Evolutionary conservation across 2,797 vertebrate species (phyloP).

Genomic region (Parauchenoglanis punctatus): DNA sequence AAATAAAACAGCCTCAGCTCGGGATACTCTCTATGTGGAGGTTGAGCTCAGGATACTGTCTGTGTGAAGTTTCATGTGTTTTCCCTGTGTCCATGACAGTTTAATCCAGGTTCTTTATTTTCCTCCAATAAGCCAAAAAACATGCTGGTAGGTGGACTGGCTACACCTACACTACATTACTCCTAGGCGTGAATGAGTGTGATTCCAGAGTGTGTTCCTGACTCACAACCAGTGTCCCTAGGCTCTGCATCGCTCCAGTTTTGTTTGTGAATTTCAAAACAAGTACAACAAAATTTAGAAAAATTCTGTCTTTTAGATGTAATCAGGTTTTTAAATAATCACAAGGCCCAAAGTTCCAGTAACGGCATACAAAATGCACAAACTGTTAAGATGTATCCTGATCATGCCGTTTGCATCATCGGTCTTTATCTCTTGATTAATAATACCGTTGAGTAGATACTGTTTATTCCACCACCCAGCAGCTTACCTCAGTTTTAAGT

Average conservation of each 20-base stretch:
- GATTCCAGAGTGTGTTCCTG: neutral
- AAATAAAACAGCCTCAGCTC: neutral
- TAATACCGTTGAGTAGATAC: neutral
- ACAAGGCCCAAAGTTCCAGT: neutral
- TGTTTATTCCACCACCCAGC: conserved; percentile 17
- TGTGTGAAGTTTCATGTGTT: neutral
- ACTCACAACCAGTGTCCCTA: neutral
- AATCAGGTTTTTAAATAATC: neutral
- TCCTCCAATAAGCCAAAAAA: neutral
- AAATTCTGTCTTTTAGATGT: neutral
- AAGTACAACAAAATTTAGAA: neutral
- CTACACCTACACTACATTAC: neutral
- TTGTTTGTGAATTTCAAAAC: neutral
- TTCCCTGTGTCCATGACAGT: neutral
- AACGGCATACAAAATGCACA: neutral
- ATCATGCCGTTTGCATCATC: neutral
- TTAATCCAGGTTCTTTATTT: neutral
- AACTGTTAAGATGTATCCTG: neutral
- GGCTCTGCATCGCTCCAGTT: neutral
- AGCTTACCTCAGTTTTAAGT: conserved; percentile 1
- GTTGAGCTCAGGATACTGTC: neutral
- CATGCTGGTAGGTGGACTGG: neutral
- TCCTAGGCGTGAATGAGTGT: neutral
- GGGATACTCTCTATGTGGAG: too few relatives aligned
- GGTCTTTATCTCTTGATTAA: neutral